Evolutionary conservation across 2,888 invertebrate genomes (phyloP), one percentile per base, ranked within the genome.

Genomic region (Diachrysia chrysitis): DNA sequence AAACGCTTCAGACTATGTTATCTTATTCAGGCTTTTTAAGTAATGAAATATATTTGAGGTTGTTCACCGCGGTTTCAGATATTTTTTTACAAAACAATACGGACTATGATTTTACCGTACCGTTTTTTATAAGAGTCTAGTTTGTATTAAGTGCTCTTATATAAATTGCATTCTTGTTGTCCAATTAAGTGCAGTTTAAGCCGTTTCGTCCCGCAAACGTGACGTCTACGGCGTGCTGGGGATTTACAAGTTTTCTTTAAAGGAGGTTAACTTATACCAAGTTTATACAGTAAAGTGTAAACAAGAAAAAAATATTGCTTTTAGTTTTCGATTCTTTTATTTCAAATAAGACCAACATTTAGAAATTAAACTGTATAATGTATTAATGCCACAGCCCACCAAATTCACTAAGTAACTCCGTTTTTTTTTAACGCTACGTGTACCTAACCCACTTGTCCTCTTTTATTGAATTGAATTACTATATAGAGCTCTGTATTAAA

Each of bases 161-260:
- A 76, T 55, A 65, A 64, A 58, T 62, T 64, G 76, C 61, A 75
- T 71, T 53, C 46, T 61, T 71, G 55, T 73, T 76, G 55, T 70
- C 58, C 46, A 37, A 53, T 70, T 76, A 64, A 73, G 64, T 64
- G 76, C 61, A 57, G 56, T 75, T 51, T 65, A 65, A 76, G 65
- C 35, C 29, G 46, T 71, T 55, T 53, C 61, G 58, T 65, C 58
- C 58, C 71, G 5, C 23, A 53, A 58, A 76, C 73, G 73, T 73
- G 73, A 76, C 61, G 32, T 2, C 51, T 65, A 25, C 46, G 60
- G 29, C 65, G 58, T 61, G 55, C 71, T 59, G 29, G 65, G 56
- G 73, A 76, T 73, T 76, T 76, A 62, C 51, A 23, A 61, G 51
- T 59, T 61, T 37, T 62, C 58, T 57, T 58, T 61, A 56, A 46